Percentiles rank a stretch among this genome's conserved stretches.
Evolutionary conservation across 2,113 vertebrate genomes (phyloP).

Genomic region (Oncorhynchus kisutch): DNA sequence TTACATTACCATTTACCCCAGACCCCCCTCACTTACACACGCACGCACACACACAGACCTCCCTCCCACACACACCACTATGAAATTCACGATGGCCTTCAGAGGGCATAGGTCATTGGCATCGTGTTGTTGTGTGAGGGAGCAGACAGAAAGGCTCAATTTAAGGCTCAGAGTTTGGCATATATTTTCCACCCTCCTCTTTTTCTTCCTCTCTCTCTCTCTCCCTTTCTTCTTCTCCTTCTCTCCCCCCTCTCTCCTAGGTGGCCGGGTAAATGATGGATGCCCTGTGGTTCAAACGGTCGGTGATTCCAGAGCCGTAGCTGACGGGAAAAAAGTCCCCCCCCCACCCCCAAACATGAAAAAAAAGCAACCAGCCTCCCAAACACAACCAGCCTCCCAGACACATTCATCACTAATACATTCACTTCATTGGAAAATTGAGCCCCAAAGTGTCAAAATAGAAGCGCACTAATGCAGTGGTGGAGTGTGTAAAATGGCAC

Average conservation of each 20-base stretch:
- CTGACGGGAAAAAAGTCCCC: constrained; percentile 75
- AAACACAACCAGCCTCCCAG: constrained; percentile 78
- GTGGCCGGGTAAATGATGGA: constrained; percentile 84
- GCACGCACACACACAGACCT: no score
- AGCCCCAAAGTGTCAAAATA: constrained; percentile 79
- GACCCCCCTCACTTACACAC: constrained; percentile 26
- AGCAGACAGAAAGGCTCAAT: constrained; percentile 65
- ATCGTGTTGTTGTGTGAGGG: constrained; percentile 37
- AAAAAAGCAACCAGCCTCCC: constrained; percentile 83
- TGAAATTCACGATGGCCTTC: constrained; percentile 38
- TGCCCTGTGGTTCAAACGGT: constrained; percentile 81
- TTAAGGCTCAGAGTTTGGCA: constrained; percentile 69
- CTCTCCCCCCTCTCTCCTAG: constrained; percentile 56
- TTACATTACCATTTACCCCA: constrained; percentile 76
- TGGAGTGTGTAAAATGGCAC: constrained; percentile 71
- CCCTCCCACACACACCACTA: no score
- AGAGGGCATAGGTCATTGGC: constrained; percentile 68
- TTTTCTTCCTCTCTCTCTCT: constrained; percentile 28
- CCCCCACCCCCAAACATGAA: constrained; percentile 54
- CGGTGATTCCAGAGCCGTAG: constrained; percentile 75
- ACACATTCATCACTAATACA: constrained; percentile 87
- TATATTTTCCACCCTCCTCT: constrained; percentile 60
- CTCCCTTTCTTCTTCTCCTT: constrained; percentile 18
- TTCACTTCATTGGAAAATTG: constrained; percentile 80
- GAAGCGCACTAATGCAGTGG: constrained; percentile 72